Base-by-base conservation (phyloP, 2,113 vertebrate species). In the Notiomystis cincta region DNA sequence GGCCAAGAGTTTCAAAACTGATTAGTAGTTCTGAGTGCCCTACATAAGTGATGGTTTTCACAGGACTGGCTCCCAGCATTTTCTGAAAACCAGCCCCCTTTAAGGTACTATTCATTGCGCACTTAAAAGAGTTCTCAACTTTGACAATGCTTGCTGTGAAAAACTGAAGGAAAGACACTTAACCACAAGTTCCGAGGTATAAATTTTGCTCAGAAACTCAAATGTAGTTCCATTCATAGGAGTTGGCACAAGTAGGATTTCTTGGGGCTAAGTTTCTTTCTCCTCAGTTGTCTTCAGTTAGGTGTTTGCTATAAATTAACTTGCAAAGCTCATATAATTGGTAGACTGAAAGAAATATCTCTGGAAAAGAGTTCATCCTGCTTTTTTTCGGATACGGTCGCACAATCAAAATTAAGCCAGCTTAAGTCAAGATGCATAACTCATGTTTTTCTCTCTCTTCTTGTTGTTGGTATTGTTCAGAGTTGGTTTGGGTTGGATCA, bases 381-480 rank as follows among this genome's bases (percentile, higher is more conserved):
- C n/a, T 76, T 72, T 75, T 30, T 80, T 73, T 65, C 2, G 30
- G 64, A 30, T 77, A 77, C 6, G 33, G 67, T 90, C 84, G 2
- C 79, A 92, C 60, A 95, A 78, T 62, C 72, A 47, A 69, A 93
- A 82, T 94, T 40, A 86, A 90, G 51, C 54, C 88, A 65, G 66
- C 45, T 42, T 70, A 75, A 93, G 35, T 81, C 76, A 80, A 62
- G 62, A 24, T 70, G 75, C 30, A 30, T 89, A 95, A 93, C 82
- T 86, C 58, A 67, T 93, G 62, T 73, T 83, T 88, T 62, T 83
- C 60, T 82, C 22, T 75, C 19, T 87, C 60, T 82, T 84, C 13
- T 50, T 10, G 4, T 65, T 85, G 70, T 75, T 88, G 91, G 78
- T 83, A 93, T 93, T 96, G 94, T 95, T 95, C 51, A 51, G 86